A percentile compares a stretch with the other conserved stretches of the same genome.
phyloP scores from a whole-genome alignment of 2,797 vertebrate species.

The Iguana delicatissima region DNA sequence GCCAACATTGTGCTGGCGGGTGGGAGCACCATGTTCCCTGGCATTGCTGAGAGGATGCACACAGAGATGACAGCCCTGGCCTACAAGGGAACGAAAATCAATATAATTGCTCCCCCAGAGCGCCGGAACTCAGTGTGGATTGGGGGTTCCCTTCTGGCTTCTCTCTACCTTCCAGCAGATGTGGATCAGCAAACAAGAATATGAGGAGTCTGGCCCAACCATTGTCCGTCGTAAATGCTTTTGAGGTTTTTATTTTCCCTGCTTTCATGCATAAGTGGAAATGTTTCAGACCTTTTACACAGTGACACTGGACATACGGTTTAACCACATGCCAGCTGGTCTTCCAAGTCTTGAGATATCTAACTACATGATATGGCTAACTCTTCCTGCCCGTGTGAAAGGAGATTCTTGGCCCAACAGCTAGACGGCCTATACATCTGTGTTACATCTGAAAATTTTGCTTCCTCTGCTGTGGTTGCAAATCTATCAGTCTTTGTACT shows the following conservation, averaged over 20 bases:
- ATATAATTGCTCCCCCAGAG: too few species aligned
- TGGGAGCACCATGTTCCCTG: slow-evolving; percentile 69
- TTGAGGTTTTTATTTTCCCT: slow-evolving; percentile 55
- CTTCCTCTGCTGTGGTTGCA: too few species aligned
- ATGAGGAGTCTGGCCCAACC: slow-evolving; percentile 75
- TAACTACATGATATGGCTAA: too few species aligned
- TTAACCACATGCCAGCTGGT: too few species aligned
- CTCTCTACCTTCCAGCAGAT: slow-evolving; percentile 78
- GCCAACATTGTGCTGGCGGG: slow-evolving; percentile 60
- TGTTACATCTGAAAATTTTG: too few species aligned
- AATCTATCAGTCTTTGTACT: too few species aligned
- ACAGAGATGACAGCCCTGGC: slow-evolving; percentile 73
- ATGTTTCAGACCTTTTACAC: neutral
- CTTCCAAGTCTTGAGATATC: too few species aligned
- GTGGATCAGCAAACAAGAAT: slow-evolving; percentile 81
- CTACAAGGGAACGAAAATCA: slow-evolving; percentile 62
- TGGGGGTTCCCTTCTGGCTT: too few species aligned
- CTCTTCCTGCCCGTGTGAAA: too few species aligned
- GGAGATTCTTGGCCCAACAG: too few species aligned
- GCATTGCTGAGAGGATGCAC: slow-evolving; percentile 76
- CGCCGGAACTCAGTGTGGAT: too few species aligned
- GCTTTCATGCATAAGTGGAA: neutral
- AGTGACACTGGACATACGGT: neutral
- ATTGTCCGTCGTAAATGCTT: slow-evolving; percentile 75
- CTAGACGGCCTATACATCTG: too few species aligned